These are phyloP conservation scores for Philantomba maxwellii DNA, from an alignment of 2,113 vertebrate genomes.

Conservation along the genomic window DNA sequence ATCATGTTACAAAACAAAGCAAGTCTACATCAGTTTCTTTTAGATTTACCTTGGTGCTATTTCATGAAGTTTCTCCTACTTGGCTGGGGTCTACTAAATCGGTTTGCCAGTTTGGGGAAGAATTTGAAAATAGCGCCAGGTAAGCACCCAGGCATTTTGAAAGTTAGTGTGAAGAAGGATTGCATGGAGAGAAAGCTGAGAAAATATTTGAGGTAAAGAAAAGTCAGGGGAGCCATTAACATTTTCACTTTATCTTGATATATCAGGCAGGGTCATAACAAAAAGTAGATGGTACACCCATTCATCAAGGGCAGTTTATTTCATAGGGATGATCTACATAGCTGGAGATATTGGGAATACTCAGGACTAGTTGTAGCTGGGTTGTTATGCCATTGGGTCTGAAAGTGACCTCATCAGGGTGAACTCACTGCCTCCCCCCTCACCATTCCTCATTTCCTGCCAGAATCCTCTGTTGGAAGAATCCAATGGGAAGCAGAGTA, in stretches of 20 bases:
- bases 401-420: neutral
- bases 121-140: neutral
- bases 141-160: neutral
- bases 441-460: neutral
- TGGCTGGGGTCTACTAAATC: neutral
- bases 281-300: neutral
- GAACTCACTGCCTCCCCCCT: neutral
- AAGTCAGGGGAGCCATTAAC: neutral
- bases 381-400: neutral
- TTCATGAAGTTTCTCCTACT: neutral
- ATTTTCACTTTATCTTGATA: neutral
- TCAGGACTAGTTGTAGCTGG: neutral
- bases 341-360: neutral
- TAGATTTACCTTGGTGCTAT: neutral
- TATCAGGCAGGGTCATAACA: neutral
- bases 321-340: neutral
- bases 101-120: neutral
- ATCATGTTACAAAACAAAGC: constrained; percentile 6
- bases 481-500: neutral
- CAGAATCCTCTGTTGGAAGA: neutral
- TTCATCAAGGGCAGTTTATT: neutral
- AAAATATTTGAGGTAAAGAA: neutral
- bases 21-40: neutral
- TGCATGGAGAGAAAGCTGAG: neutral
- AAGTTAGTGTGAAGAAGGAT: neutral